phyloP scores from a whole-genome alignment of 23 tunicate genomes.

The Halocynthia aurantium region DNA sequence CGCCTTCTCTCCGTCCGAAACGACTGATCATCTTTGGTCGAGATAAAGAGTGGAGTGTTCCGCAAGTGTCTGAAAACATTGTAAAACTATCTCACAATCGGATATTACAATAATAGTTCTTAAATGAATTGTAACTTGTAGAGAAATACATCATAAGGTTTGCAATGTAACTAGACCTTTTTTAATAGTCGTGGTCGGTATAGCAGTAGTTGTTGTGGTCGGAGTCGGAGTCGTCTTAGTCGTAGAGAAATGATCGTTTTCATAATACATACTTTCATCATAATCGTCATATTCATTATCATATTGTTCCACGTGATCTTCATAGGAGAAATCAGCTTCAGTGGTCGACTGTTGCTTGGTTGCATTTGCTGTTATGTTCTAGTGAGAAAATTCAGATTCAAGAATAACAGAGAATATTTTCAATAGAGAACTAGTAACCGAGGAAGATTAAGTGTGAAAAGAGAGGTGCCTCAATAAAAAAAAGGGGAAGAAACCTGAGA shows the following conservation, averaged over 20 bases:
- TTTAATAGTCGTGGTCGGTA: slow-evolving; percentile 17
- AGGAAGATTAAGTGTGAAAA: no score
- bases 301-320: slow-evolving; percentile 15
- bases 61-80: slow-evolving; percentile 46
- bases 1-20: slow-evolving; percentile 84
- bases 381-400: no score
- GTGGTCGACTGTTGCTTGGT: background rate
- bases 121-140: background rate
- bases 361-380: slow-evolving; percentile 5
- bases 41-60: slow-evolving; percentile 56
- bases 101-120: background rate
- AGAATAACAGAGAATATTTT: no score
- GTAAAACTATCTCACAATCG: background rate
- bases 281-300: slow-evolving; percentile 19
- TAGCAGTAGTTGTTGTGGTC: slow-evolving; percentile 28
- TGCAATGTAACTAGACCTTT: background rate
- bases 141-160: background rate
- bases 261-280: slow-evolving; percentile 6
- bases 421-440: no score
- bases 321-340: background rate
- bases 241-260: background rate
- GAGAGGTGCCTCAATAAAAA: no score
- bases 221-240: slow-evolving; percentile 19
- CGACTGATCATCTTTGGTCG: slow-evolving; percentile 38
- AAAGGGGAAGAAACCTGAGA: no score